Evolutionary conservation across 2,888 invertebrate species (phyloP).

Genomic region (Perizoma flavofasciatum): DNA sequence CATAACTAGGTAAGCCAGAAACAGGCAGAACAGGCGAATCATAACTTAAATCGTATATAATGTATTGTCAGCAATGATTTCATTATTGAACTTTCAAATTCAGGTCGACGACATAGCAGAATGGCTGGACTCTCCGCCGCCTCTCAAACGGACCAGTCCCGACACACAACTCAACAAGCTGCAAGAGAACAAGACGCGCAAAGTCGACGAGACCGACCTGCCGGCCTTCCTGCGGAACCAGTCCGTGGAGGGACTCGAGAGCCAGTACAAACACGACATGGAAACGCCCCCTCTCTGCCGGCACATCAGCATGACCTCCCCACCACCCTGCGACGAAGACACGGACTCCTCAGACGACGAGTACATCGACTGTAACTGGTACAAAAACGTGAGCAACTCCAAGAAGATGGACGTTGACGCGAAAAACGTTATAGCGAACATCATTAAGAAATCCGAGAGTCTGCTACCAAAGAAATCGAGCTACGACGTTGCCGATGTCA

Average conservation of each 20-base stretch:
- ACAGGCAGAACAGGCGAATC: no score
- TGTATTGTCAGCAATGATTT: no score
- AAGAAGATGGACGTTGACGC: constrained; percentile 56
- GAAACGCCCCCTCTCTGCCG: constrained; percentile 55
- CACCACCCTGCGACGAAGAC: constrained; percentile 28
- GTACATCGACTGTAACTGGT: constrained; percentile 46
- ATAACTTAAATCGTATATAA: no score
- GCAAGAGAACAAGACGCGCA: constrained; percentile 47
- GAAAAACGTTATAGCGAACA: constrained; percentile 49
- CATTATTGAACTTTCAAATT: no score
- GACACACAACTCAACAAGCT: constrained; percentile 56
- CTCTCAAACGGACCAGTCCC: constrained; percentile 62
- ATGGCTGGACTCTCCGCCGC: constrained; percentile 72
- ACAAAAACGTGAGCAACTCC: constrained; percentile 47
- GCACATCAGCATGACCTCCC: constrained; percentile 60
- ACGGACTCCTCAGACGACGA: constrained; percentile 56
- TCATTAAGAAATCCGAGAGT: constrained; percentile 57
- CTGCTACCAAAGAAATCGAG: constrained; percentile 58
- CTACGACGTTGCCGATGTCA: constrained; percentile 62
- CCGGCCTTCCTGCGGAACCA: constrained; percentile 76
- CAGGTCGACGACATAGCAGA: constrained; percentile 74
- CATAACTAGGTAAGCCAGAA: no score
- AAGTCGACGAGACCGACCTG: constrained; percentile 41
- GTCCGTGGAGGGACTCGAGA: constrained; percentile 72
- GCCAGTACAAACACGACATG: constrained; percentile 52